Evolutionary conservation across 2,888 invertebrate species (phyloP).

Genomic region (Phanerotoma sp.): DNA sequence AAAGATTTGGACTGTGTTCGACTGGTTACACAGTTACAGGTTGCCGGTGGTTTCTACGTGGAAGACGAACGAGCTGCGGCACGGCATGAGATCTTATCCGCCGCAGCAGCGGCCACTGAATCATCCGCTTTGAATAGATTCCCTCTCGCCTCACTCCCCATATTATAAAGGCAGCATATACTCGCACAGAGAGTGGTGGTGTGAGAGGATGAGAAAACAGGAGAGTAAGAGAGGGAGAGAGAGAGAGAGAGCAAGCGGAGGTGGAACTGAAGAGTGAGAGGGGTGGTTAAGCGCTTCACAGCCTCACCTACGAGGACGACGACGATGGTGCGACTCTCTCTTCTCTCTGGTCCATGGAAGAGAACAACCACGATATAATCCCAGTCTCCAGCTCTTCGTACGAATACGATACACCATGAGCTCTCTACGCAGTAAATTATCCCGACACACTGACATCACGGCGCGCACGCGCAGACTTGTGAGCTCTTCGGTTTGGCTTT

Average conservation of each 20-base stretch:
- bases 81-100: conserved; percentile 55
- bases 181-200: conserved; percentile 16
- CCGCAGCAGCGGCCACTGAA: conserved; percentile 55
- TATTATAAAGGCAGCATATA: conserved; percentile 34
- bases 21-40: conserved; percentile 50
- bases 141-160: conserved; percentile 46
- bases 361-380: conserved; percentile 21
- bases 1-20: conserved; percentile 15
- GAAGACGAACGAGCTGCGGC: conserved; percentile 49
- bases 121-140: conserved; percentile 57
- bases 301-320: conserved; percentile 12
- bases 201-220: conserved; percentile 4
- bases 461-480: conserved; percentile 24
- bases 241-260: conserved; percentile 2
- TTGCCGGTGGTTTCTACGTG: conserved; percentile 41
- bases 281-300: conserved; percentile 1
- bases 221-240: conserved; percentile 13
- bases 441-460: conserved; percentile 36
- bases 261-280: too few relatives aligned
- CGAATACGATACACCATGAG: conserved; percentile 42
- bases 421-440: conserved; percentile 47
- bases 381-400: conserved; percentile 13
- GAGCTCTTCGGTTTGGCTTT: conserved; percentile 24
- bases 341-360: conserved; percentile 2
- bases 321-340: not conserved